Evolutionary conservation across 2,797 vertebrate genomes (phyloP).

Genomic region (Clamator glandarius): DNA sequence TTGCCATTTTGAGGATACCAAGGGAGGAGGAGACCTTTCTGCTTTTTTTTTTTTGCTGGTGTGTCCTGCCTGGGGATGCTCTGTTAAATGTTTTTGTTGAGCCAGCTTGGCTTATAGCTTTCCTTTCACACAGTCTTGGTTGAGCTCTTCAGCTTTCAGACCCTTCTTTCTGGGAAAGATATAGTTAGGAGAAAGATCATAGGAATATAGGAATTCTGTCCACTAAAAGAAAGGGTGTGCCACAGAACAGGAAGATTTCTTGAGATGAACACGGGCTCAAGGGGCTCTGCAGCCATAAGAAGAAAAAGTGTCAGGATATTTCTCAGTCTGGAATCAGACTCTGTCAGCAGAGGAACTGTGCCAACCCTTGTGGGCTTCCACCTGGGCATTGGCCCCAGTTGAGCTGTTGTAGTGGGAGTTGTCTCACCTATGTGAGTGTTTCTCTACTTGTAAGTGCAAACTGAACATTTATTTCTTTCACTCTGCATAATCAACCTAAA

Average conservation of each 20-base stretch:
- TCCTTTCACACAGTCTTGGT: neutral
- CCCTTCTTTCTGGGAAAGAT: neutral
- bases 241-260: conserved; percentile 9
- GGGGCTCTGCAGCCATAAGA: neutral
- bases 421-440: neutral
- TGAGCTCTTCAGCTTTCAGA: neutral
- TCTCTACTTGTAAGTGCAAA: neutral
- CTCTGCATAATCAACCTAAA: rapidly evolving
- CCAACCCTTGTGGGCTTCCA: neutral
- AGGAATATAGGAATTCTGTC: neutral
- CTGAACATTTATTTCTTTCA: neutral
- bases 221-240: neutral
- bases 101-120: neutral
- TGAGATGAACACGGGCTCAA: conserved; percentile 11
- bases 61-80: neutral
- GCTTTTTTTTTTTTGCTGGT: neutral
- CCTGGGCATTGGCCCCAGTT: rapidly evolving
- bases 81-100: neutral
- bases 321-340: conserved; percentile 42
- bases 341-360: neutral
- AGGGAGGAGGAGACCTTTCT: neutral
- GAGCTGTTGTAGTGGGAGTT: neutral
- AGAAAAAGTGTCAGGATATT: neutral
- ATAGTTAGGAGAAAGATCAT: neutral
- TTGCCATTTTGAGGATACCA: neutral